Percentiles rank a stretch among this genome's conserved stretches.
These are phyloP conservation scores for Takifugu bimaculatus DNA, from an alignment of 2,113 vertebrate species.

Conservation along the genomic window DNA sequence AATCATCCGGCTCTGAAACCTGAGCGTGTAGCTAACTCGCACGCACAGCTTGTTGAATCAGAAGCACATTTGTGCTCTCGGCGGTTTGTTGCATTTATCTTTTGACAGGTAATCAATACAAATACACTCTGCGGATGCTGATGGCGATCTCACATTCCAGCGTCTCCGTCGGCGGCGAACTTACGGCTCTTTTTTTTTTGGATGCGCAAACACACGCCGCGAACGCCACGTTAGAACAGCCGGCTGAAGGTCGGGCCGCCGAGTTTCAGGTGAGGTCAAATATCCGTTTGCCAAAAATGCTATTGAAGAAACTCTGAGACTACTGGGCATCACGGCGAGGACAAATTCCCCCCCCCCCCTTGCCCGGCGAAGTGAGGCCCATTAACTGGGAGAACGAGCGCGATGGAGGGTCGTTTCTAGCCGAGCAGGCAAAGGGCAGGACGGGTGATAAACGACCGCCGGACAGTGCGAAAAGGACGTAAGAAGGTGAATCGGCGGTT, in stretches of 20 bases:
- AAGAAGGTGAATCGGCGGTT: conserved; percentile 18
- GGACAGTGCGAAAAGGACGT: conserved; percentile 53
- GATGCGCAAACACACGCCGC: neutral
- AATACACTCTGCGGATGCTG: conserved; percentile 31
- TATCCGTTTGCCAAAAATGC: conserved; percentile 63
- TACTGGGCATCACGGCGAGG: conserved; percentile 52
- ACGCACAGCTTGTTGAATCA: conserved; percentile 7
- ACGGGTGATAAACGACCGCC: conserved; percentile 64
- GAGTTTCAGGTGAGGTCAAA: conserved; percentile 52
- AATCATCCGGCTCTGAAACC: too few species aligned
- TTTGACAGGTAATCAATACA: conserved; percentile 37
- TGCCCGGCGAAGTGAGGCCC: conserved; percentile 52
- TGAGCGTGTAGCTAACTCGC: too few species aligned
- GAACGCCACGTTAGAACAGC: conserved; percentile 37
- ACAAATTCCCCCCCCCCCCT: conserved; percentile 46
- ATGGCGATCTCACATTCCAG: conserved; percentile 29
- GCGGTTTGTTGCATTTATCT: conserved; percentile 20
- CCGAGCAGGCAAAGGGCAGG: conserved; percentile 52
- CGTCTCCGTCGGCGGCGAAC: conserved; percentile 10
- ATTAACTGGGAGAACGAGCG: conserved; percentile 63
- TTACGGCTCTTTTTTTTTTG: conserved; percentile 11
- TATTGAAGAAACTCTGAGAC: conserved; percentile 66
- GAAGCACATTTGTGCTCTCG: conserved; percentile 17
- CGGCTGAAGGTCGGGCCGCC: conserved; percentile 44
- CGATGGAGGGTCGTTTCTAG: conserved; percentile 59